Conservation (phyloP, 1,140 invertebrate species). For the Bombus superbus region DNA sequence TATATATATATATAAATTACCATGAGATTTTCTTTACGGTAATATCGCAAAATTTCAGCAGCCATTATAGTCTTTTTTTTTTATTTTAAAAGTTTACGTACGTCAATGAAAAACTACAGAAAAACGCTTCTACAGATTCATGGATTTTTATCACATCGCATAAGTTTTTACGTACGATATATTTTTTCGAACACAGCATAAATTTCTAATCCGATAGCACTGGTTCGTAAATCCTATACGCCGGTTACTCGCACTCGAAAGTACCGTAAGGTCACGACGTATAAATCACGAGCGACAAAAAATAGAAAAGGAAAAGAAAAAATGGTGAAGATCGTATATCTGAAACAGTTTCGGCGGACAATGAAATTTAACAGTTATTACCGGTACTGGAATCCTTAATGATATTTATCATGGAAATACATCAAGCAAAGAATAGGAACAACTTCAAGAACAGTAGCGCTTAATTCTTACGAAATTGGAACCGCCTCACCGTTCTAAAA, state of each 20-base stretch:
- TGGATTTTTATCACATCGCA: too few relatives aligned
- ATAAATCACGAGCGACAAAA: neutral
- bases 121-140: too few relatives aligned
- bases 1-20: too few relatives aligned
- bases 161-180: too few relatives aligned
- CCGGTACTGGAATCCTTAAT: neutral
- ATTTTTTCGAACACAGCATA: neutral
- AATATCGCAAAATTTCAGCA: too few relatives aligned
- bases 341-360: neutral
- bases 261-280: neutral
- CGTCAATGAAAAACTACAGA: too few relatives aligned
- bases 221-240: neutral
- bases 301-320: too few relatives aligned
- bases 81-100: too few relatives aligned
- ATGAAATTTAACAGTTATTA: neutral
- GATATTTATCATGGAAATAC: neutral
- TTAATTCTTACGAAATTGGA: neutral
- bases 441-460: neutral
- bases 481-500: neutral
- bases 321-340: neutral
- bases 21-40: too few relatives aligned
- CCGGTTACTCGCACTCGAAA: neutral
- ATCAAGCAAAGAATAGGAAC: neutral
- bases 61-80: too few relatives aligned
- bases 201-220: constrained; percentile 7